Evolutionary conservation across 92 coral and sea anemone genomes (phyloP).

Genomic region (Zoanthus sansibaricus): DNA sequence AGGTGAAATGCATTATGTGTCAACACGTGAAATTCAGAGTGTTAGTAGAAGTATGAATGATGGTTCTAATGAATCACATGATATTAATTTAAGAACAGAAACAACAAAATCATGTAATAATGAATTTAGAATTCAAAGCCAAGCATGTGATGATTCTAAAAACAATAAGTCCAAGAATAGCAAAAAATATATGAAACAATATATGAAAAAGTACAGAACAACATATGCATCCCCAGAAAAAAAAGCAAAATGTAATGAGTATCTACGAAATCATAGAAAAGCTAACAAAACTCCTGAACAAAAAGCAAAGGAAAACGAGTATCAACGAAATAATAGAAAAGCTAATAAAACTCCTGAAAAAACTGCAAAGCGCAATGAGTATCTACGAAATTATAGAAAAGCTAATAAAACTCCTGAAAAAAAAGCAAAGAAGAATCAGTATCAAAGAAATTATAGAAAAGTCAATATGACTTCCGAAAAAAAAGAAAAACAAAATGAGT

Average conservation of each 20-base stretch:
- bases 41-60: constrained; percentile 25
- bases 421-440: constrained; percentile 7
- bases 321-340: neutral
- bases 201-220: neutral
- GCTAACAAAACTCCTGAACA: neutral
- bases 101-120: constrained; percentile 24
- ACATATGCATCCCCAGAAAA: constrained; percentile 9
- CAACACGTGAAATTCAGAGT: constrained; percentile 14
- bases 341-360: constrained; percentile 7
- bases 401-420: constrained; percentile 1
- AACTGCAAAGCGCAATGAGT: constrained; percentile 6
- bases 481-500: neutral
- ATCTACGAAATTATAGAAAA: constrained; percentile 6
- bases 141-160: constrained; percentile 17
- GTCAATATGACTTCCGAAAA: constrained; percentile 1
- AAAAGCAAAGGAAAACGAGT: neutral
- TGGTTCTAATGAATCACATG: constrained; percentile 21
- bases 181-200: neutral
- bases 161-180: neutral
- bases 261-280: neutral
- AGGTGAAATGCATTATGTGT: constrained; percentile 6
- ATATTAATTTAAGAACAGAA: constrained; percentile 21
- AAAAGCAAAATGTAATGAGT: constrained; percentile 11
- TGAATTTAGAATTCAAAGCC: constrained; percentile 26
- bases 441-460: neutral